Evolutionary conservation across 2,797 vertebrate genomes (phyloP).

Genomic region (Cichlasoma orientale): DNA sequence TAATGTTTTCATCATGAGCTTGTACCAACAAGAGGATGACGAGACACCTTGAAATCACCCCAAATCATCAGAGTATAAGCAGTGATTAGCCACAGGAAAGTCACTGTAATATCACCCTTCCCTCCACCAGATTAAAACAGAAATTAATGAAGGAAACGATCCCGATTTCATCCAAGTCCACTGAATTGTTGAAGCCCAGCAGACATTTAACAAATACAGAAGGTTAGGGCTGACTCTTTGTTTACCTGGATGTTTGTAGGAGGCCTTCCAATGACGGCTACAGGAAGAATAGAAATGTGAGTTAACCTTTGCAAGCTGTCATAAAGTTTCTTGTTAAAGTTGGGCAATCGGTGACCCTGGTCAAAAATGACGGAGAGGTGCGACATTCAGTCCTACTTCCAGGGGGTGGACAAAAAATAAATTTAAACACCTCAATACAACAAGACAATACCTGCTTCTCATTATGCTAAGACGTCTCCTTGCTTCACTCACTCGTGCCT

Average conservation of each 20-base stretch:
- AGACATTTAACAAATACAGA: constrained; percentile 10
- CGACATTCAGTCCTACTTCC: constrained; percentile 33
- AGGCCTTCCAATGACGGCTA: constrained; percentile 75
- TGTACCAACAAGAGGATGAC: not conserved
- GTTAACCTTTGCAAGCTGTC: constrained; percentile 64
- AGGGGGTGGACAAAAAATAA: constrained; percentile 35
- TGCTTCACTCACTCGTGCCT: no score
- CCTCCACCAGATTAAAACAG: constrained; percentile 39
- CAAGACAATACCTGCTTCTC: not conserved
- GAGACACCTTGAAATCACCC: constrained; percentile 21
- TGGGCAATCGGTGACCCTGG: constrained; percentile 27
- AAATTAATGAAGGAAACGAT: constrained; percentile 33
- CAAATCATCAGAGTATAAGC: constrained; percentile 6
- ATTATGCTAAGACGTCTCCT: not conserved
- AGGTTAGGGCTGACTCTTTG: constrained; percentile 4
- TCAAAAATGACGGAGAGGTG: constrained; percentile 2
- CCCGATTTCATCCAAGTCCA: constrained; percentile 17
- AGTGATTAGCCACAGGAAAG: constrained; percentile 17
- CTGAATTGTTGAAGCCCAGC: constrained; percentile 37
- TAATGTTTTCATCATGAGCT: not conserved
- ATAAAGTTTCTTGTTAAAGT: not conserved
- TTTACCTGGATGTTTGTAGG: constrained; percentile 80
- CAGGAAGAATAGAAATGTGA: constrained; percentile 72
- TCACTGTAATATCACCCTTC: not conserved
- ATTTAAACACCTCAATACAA: not conserved